A percentile compares a stretch with the other conserved stretches of the same genome.
Conservation (phyloP, 2,797 vertebrate genomes). For the Tragopan temminckii region DNA sequence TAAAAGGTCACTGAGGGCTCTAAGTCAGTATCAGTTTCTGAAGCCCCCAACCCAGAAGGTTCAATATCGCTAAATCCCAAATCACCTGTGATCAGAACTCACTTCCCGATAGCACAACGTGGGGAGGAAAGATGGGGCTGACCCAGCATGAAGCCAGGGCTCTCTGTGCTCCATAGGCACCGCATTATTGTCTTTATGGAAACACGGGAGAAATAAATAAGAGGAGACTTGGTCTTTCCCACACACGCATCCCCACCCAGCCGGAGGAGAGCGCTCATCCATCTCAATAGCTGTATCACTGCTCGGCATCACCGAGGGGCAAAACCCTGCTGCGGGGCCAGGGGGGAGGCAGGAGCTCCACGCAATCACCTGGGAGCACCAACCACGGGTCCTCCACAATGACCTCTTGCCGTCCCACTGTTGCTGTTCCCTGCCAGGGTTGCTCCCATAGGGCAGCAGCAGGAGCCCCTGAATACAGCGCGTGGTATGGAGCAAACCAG, state of each 20-base stretch:
- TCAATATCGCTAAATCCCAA: neutral
- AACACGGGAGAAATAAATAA: neutral
- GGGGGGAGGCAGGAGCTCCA: neutral
- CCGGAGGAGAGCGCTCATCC: neutral
- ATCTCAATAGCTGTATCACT: neutral
- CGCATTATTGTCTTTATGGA: neutral
- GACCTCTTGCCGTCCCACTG: neutral
- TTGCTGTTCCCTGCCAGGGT: neutral
- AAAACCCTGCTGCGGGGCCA: neutral
- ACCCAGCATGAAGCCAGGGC: neutral
- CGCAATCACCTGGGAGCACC: rapidly evolving
- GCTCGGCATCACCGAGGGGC: neutral
- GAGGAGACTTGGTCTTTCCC: neutral
- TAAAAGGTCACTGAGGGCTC: slow-evolving; percentile 11
- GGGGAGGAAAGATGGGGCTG: neutral
- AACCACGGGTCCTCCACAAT: neutral
- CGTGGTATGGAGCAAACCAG: slow-evolving; percentile 5
- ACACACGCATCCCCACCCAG: neutral
- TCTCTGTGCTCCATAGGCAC: neutral
- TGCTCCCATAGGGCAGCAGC: neutral
- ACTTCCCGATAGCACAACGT: neutral
- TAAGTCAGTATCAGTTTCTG: neutral
- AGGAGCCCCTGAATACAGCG: neutral
- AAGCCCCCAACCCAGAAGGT: neutral
- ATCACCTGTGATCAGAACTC: neutral